Evolutionary conservation across 2,888 invertebrate species (phyloP), one percentile per base, ranked within the genome.

Genomic region (Cordilura impudica): DNA sequence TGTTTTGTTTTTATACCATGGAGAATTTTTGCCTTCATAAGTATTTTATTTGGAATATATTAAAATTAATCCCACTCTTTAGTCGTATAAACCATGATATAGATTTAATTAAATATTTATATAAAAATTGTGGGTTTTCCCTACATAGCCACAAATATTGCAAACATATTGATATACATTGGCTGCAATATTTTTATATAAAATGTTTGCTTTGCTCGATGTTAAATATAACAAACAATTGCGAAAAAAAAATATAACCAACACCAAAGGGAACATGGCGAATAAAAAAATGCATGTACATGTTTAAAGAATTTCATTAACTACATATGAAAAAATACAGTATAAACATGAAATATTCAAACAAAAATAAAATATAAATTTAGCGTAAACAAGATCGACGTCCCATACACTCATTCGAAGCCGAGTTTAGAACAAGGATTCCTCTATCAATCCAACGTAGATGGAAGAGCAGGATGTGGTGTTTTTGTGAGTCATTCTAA

Each of bases 251-350:
- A 49, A 49, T 1, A 10, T 10, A 49, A 58, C 21, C 19, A 56
- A 47, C 51, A 54, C n/a, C 19, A 65, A 56, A 14, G 47, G 18
- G 14, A 56, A 74, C 60, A 74, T 53, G 66, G 21, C 16, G 23
- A 14, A 35, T 66, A 56, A 61, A 39, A 74, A 31, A 39, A 14
- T 18, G 18, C 35, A 71, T 61, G 31, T 26, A n/a, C 53, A 54
- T 63, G n/a, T 23, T 61, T 66, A 60, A 67, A 66, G 60, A 74
- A 67, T 60, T 67, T 74, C 14, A 66, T 73, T 73, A 66, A 66
- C 65, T 53, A 56, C 66, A 74, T 61, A 19, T 26, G 45, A 58
- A 31, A 21, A n/a, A 10, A 31, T 16, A 60, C 71, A 63, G 71
- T 4, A 8, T 1, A 12, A 45, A 2, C 1, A 26, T 18, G 3